Percentiles rank a stretch among this genome's conserved stretches.
These are phyloP conservation scores for Hoplostethus atlanticus DNA, from an alignment of 2,797 vertebrate genomes.

Conservation along the genomic window DNA sequence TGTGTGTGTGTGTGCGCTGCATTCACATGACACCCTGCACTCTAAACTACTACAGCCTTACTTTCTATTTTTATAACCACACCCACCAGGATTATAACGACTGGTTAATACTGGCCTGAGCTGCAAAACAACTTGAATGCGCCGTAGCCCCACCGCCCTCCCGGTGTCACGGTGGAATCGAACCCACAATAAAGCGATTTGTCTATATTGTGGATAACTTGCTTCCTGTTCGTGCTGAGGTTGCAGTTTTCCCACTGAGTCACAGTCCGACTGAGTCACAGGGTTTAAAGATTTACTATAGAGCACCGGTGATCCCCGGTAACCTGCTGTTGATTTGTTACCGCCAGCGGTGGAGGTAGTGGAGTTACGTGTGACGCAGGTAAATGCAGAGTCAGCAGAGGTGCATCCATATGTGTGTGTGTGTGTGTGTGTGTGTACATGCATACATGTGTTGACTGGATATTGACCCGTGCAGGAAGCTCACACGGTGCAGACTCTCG, in stretches of 20 bases:
- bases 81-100: conserved; percentile 8
- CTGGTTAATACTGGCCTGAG: conserved; percentile 24
- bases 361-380: not conserved
- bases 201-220: conserved; percentile 27
- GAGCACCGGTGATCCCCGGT: conserved; percentile 36
- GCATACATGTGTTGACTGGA: not conserved
- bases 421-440: not conserved
- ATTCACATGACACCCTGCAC: conserved; percentile 29
- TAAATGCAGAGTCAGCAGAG: not conserved
- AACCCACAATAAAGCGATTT: conserved; percentile 34
- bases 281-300: conserved; percentile 49
- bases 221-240: conserved; percentile 41
- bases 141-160: not conserved
- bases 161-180: conserved; percentile 21
- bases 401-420: not conserved
- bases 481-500: not conserved
- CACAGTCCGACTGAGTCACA: conserved; percentile 27
- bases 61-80: conserved; percentile 27
- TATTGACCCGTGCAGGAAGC: not conserved
- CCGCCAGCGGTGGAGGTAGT: not conserved
- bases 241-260: conserved; percentile 53
- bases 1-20: conserved; percentile 17
- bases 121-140: conserved; percentile 19
- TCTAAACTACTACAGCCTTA: conserved; percentile 36
- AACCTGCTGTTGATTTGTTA: conserved; percentile 41